phyloP scores from a whole-genome alignment of 2,888 invertebrate genomes.

The Microdon myrmicae region DNA sequence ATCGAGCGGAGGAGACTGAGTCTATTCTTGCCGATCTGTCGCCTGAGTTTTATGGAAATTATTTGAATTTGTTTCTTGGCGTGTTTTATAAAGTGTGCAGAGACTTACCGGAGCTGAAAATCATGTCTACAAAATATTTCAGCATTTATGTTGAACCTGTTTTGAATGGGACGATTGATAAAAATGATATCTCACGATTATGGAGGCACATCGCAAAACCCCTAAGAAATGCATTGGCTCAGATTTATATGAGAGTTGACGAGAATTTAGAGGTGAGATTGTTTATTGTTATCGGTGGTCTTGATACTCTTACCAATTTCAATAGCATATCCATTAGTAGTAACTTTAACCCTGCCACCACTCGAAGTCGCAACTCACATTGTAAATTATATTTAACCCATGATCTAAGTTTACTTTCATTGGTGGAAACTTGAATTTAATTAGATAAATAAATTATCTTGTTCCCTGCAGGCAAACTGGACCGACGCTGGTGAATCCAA shows the following conservation, averaged over 20 bases:
- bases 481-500: constrained; percentile 24
- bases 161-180: constrained; percentile 72
- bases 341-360: no score
- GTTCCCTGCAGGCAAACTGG: constrained; percentile 18
- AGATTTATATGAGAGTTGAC: constrained; percentile 78
- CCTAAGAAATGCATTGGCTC: constrained; percentile 78
- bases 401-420: no score
- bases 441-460: not conserved
- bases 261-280: constrained; percentile 30
- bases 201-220: constrained; percentile 85
- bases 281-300: no score
- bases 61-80: constrained; percentile 83
- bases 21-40: constrained; percentile 59
- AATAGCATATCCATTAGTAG: no score
- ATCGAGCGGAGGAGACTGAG: constrained; percentile 53
- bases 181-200: constrained; percentile 75
- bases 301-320: no score
- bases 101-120: constrained; percentile 83
- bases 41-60: constrained; percentile 76
- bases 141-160: constrained; percentile 83
- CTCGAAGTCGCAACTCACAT: no score
- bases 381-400: no score
- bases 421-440: not conserved
- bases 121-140: constrained; percentile 83
- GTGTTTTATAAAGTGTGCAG: constrained; percentile 87